Percentiles rank a stretch among this genome's conserved stretches.
Conservation (phyloP, 2,888 invertebrate species). For the Syrista parreyssii region DNA sequence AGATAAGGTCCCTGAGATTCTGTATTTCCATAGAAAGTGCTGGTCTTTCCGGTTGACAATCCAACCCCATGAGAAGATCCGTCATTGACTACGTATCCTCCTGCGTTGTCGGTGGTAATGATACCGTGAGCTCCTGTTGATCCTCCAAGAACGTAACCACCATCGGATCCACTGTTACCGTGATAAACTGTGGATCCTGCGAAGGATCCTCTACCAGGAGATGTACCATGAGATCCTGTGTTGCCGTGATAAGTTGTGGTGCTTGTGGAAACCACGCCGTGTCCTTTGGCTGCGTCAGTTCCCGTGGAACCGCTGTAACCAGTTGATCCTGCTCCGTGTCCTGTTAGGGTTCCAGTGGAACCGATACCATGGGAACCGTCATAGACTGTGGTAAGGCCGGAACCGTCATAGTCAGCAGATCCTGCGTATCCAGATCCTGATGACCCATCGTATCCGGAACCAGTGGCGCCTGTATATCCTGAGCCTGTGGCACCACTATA, state of each 20-base stretch:
- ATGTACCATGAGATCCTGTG: not conserved
- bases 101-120: not conserved
- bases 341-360: not conserved
- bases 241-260: not conserved
- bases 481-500: not conserved
- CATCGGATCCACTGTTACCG: constrained; percentile 6
- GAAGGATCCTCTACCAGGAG: not conserved
- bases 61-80: not conserved
- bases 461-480: constrained; percentile 6
- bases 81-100: not conserved
- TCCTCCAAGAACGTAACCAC: not conserved
- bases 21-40: not conserved
- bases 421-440: constrained; percentile 4
- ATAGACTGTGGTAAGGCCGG: too few relatives aligned
- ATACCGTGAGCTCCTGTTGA: not conserved
- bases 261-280: not conserved
- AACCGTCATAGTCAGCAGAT: not conserved
- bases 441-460: not conserved
- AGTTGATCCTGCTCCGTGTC: not conserved
- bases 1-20: not conserved
- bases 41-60: not conserved
- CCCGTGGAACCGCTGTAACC: not conserved
- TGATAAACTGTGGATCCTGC: constrained; percentile 5
- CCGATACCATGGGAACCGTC: not conserved
- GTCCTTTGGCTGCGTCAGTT: not conserved